phyloP scores from a whole-genome alignment of 2,797 vertebrate species.

The Tangara arthus region DNA sequence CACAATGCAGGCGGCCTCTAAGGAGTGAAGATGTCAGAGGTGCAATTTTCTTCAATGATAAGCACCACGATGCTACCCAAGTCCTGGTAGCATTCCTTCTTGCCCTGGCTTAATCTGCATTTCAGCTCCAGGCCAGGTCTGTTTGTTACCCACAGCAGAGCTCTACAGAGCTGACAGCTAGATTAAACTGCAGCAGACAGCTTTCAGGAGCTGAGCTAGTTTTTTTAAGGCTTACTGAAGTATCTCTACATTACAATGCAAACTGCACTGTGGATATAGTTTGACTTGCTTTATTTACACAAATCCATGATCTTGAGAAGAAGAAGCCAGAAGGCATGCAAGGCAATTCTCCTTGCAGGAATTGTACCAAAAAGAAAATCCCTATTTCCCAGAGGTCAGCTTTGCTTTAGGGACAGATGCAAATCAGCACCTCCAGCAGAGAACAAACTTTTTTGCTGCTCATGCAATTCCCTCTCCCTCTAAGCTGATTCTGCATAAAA shows the following conservation, averaged over 20 bases:
- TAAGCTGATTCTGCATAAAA: constrained; percentile 39
- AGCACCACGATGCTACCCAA: not conserved
- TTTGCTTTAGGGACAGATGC: constrained; percentile 28
- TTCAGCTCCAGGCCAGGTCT: not conserved
- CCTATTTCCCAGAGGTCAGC: not conserved
- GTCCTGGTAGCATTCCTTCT: not conserved
- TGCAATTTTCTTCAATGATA: not conserved
- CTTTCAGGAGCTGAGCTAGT: not conserved
- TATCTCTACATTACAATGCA: constrained; percentile 1
- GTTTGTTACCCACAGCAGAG: not conserved
- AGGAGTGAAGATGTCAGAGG: not conserved
- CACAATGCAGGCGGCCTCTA: not conserved
- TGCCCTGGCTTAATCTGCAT: not conserved
- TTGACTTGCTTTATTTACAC: not conserved
- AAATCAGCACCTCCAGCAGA: not conserved
- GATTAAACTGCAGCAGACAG: constrained; percentile 3
- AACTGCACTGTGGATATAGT: not conserved
- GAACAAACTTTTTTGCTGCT: constrained; percentile 25
- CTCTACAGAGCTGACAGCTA: not conserved
- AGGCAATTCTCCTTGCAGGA: not conserved
- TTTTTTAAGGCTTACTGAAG: constrained; percentile 14
- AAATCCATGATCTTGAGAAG: not conserved
- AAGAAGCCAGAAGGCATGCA: not conserved
- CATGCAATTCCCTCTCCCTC: not conserved
- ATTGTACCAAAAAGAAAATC: constrained; percentile 2